A percentile compares a stretch with the other conserved stretches of the same genome.
Evolutionary conservation across 2,888 invertebrate genomes (phyloP).

Genomic region (Enchytraeus crypticus): DNA sequence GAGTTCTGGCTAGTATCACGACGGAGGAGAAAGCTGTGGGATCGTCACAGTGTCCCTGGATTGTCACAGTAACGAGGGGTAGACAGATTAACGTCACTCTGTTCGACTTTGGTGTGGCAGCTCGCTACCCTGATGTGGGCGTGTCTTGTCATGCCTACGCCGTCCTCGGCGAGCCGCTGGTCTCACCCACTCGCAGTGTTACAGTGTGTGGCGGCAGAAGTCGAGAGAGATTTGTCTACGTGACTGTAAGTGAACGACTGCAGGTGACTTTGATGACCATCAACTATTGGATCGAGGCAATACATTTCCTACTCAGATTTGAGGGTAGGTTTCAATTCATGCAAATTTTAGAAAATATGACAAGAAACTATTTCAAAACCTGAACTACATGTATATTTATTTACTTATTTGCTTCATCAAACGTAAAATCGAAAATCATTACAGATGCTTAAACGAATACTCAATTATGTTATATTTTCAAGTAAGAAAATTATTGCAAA

Average conservation of each 20-base stretch:
- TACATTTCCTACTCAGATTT: slow-evolving; percentile 20
- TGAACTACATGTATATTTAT: too few species aligned
- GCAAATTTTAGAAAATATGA: too few species aligned
- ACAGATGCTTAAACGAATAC: too few species aligned
- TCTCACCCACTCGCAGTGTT: slow-evolving; percentile 14
- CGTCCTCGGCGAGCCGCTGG: slow-evolving; percentile 11
- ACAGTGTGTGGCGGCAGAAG: slow-evolving; percentile 15
- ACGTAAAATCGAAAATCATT: too few species aligned
- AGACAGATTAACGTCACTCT: slow-evolving; percentile 24
- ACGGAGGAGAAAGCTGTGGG: slow-evolving; percentile 12
- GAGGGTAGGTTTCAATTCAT: too few species aligned
- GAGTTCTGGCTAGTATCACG: slow-evolving; percentile 17
- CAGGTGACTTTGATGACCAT: slow-evolving; percentile 12
- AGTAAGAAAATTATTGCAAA: too few species aligned
- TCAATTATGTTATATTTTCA: too few species aligned
- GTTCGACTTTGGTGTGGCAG: slow-evolving; percentile 20
- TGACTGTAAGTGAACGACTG: slow-evolving; percentile 14
- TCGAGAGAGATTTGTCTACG: slow-evolving; percentile 17
- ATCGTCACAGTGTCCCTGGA: slow-evolving; percentile 21
- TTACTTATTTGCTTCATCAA: too few species aligned
- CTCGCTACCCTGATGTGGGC: slow-evolving; percentile 3
- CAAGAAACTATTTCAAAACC: too few species aligned
- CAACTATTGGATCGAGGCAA: slow-evolving; percentile 3
- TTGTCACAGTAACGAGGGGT: slow-evolving; percentile 13
- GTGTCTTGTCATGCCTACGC: slow-evolving; percentile 12